Base-by-base conservation (phyloP, 2,797 vertebrate species). In the Holocentrus rufus region DNA sequence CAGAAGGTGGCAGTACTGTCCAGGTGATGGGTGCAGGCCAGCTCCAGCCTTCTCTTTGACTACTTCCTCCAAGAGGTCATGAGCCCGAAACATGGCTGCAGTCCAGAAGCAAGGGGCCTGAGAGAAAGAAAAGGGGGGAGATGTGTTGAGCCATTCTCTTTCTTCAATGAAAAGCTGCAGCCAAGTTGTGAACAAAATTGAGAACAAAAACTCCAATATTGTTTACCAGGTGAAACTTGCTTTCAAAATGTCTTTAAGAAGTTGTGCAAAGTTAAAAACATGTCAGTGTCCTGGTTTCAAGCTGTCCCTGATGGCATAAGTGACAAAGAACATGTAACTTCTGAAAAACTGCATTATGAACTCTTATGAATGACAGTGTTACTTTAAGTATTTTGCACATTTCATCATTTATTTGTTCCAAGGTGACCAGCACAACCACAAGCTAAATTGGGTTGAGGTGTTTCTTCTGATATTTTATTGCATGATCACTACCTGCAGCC, bases 61-160 rank as follows among this genome's bases (percentile, higher is more conserved):
- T 78, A 86, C 75, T 72, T 75, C 77, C 72, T 84, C 52, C 65
- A 60, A 59, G 65, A 69, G 84, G 82, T 84, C 76, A 78, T 67
- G 80, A 86, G 72, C 64, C 59, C 74, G 77, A 84, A 81, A 81
- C 65, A 85, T 90, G 89, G 86, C 86, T 76, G 70, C 25, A 42
- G 44, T 88, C 86, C 84, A 89, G 72, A 30, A 69, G 66, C 49
- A 59, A 83, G 79, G 64, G 71, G 68, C 76, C 69, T 65, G 59
- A 63, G 7, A 60, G 18, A 61, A 56, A 71, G 72, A 47, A 69
- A 52, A 69, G 79, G 20, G 57, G 42, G 53, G n/a, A 44, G 59
- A 17, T 30, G 57, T 65, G 54, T 74, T 67, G 54, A 84, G 73
- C 78, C 74, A 56, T 47, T 65, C 66, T 77, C 65, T 36, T 60